These are phyloP conservation scores for Protomyctophum bolini DNA, from an alignment of 2,113 vertebrate species.

Conservation along the genomic window DNA sequence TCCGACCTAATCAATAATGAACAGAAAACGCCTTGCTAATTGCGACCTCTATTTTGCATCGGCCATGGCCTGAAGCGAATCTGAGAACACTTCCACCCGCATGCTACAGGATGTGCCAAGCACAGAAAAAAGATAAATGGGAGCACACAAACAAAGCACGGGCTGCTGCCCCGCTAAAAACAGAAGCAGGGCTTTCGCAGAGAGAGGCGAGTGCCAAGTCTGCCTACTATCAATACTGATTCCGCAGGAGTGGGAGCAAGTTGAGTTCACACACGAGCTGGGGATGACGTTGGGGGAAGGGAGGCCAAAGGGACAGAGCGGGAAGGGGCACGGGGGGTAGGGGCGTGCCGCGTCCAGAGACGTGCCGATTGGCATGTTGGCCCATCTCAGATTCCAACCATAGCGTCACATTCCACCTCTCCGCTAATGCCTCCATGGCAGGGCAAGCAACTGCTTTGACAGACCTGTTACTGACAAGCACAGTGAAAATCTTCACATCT, in stretches of 20 bases:
- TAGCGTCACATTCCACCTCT: constrained; percentile 68
- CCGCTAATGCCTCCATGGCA: constrained; percentile 51
- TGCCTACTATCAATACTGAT: constrained; percentile 37
- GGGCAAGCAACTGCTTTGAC: constrained; percentile 42
- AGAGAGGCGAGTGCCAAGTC: constrained; percentile 1
- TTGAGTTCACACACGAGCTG: constrained; percentile 53
- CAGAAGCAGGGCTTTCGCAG: constrained; percentile 28
- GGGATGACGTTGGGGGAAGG: constrained; percentile 24
- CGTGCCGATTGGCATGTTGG: constrained; percentile 65
- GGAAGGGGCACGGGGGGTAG: constrained; percentile 22
- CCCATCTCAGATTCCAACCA: constrained; percentile 73
- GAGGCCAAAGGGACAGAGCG: neutral
- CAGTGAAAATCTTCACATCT: constrained; percentile 39
- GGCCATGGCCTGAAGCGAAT: constrained; percentile 68
- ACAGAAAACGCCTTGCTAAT: neutral
- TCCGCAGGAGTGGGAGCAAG: constrained; percentile 41
- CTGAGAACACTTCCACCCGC: constrained; percentile 55
- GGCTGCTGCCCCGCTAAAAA: constrained; percentile 51
- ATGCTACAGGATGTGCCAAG: constrained; percentile 59
- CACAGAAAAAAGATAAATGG: constrained; percentile 33
- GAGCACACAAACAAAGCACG: constrained; percentile 33
- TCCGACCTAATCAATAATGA: no score
- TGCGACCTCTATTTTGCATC: constrained; percentile 12
- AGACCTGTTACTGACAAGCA: constrained; percentile 44
- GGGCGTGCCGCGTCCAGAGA: constrained; percentile 49